Evolutionary conservation across 1,140 invertebrate genomes (phyloP), one percentile per base, ranked within the genome.

Genomic region (Bombus terrestris): DNA sequence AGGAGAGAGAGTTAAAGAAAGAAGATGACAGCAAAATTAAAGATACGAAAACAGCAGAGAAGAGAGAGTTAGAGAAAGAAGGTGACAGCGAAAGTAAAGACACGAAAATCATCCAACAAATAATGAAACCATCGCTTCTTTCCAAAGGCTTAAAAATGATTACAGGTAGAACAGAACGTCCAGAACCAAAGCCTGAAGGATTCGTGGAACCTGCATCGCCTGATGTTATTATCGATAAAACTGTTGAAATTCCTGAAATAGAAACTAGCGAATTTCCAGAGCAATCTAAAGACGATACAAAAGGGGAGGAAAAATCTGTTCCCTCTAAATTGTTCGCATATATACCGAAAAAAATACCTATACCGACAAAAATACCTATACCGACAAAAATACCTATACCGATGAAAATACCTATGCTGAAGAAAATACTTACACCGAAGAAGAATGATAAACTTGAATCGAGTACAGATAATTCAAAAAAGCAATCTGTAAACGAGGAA

Each of bases 131-230:
- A 18, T 66, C 81, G 13, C 85, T 88, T 25, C 32, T 91, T 12
- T 43, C 41, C 22, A 83, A 79, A 62, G 64, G 68, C 6, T 39
- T 89, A 8, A 88, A 81, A 53, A 82, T 68, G 83, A 59, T 79
- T 69, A 0, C 41, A 69, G 53, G 41, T 13, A 64, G 47, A 72
- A 12, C 28, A 53, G n/a, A 82, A 73, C 41, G 8, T 43, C 1
- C 80, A 13, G 28, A 86, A 72, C 39, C 25, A n/a, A 57, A 47
- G 25, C 0, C 12, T 1, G 37, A 57, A 3, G 28, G 8, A 72
- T 37, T 28, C 2, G 13, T n/a, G 25, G 78, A 83, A 37, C 18
- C 57, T 13, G 12, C 35, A 47, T 22, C 66, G 15, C 15, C 57
- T 68, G 28, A 62, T 35, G 28, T 1, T 53, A 37, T 10, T 32